phyloP scores from a whole-genome alignment of 2,888 invertebrate species.

The Tridacna gigas region DNA sequence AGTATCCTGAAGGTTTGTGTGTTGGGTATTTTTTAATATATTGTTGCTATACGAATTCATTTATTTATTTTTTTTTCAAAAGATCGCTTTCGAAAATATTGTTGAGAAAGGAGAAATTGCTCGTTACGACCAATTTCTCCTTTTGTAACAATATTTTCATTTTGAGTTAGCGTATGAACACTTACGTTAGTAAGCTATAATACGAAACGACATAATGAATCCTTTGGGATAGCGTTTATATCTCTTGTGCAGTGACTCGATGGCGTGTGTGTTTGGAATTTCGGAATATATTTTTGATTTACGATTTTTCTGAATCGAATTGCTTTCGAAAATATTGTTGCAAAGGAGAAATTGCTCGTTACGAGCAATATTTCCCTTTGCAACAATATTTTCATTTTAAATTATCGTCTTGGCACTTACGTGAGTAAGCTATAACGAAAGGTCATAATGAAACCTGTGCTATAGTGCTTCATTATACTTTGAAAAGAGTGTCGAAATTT shows the following conservation, averaged over 20 bases:
- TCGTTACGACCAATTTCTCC: background rate
- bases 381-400: background rate
- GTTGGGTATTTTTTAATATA: background rate
- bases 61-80: background rate
- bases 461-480: background rate
- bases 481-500: too few relatives aligned
- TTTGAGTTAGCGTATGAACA: background rate
- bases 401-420: too few relatives aligned
- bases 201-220: constrained; percentile 1
- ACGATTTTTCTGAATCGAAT: background rate
- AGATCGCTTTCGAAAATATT: background rate
- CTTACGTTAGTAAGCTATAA: background rate
- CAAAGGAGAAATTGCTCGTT: background rate
- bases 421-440: background rate
- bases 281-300: background rate
- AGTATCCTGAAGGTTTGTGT: background rate
- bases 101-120: background rate
- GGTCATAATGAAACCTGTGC: background rate
- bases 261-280: background rate
- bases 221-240: background rate
- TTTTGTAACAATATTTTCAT: background rate
- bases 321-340: background rate
- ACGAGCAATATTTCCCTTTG: background rate
- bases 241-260: background rate
- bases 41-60: background rate